These are phyloP conservation scores for Carcharodon carcharias DNA, from an alignment of 2,797 vertebrate genomes.

Conservation along the genomic window DNA sequence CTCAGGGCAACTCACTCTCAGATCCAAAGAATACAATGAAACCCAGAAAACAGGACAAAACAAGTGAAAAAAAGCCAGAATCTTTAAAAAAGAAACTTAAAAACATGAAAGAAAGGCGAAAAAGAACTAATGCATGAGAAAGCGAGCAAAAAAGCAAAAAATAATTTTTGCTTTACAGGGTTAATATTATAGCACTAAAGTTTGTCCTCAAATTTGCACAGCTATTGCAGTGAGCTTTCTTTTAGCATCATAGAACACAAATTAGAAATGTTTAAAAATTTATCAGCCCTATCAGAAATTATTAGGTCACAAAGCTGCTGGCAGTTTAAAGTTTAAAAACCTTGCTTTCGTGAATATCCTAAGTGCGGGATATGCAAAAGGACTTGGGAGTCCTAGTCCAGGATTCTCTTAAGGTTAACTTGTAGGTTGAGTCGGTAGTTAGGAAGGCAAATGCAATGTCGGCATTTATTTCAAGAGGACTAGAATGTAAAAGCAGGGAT, in stretches of 20 bases:
- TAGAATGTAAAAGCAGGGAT: too few relatives aligned
- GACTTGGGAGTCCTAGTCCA: too few relatives aligned
- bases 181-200: background rate
- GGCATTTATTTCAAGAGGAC: too few relatives aligned
- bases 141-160: background rate
- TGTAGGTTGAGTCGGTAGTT: too few relatives aligned
- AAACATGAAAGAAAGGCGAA: background rate
- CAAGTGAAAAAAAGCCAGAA: background rate
- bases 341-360: background rate
- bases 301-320: background rate
- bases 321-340: background rate
- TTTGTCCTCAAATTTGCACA: background rate
- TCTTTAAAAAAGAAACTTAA: background rate
- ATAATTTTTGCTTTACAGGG: background rate
- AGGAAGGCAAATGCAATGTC: too few relatives aligned
- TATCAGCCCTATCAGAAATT: background rate
- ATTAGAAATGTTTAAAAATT: background rate
- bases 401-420: too few relatives aligned
- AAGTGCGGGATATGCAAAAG: too few relatives aligned
- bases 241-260: background rate
- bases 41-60: background rate
- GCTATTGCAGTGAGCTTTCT: too few relatives aligned
- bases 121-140: background rate
- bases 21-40: background rate
- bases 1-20: background rate